Base-by-base conservation (phyloP, 1,140 invertebrate genomes). In the Heliconius hewitsoni region DNA sequence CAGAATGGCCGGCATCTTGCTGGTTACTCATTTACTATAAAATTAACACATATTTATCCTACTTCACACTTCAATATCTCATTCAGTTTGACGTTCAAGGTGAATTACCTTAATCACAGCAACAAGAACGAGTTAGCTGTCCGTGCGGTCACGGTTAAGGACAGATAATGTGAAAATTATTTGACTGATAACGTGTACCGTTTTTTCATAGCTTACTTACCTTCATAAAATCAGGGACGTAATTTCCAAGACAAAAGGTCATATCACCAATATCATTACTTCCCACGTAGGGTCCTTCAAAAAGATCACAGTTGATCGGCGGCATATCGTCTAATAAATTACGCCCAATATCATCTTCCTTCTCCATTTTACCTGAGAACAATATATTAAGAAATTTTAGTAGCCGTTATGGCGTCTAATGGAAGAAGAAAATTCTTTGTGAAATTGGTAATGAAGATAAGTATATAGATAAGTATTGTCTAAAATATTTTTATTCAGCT, bases 211-310 rank as follows among this genome's bases (percentile, higher is more conserved):
- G 3, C 8, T 27, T 27, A 30, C 55, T 81, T 80, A 97, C 96
- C 95, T 97, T 98, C 95, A 98, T 96, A 37, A 97, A 97, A 87
- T 98, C 97, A 83, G 97, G 97, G 8, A 98, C 95, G 90, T 98
- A 98, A 89, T 97, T 98, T 71, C 96, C 96, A 95, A 98, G 97
- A 86, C 96, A 97, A 94, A 98, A 98, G 80, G 97, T 97, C 97
- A 98, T 98, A 86, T 98, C 97, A 4, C 97, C 97, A 37, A 96
- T 93, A 78, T 97, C 96, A 46, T 95, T 95, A 74, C 93, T 95
- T 60, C 94, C 83, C n/a, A 86, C 85, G 13, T 85, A 81, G 19
- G 88, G 82, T 27, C 86, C 89, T 16, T 94, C 90, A 18, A 83
- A 83, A 11, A 89, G 77, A 72, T 92, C 91, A 73, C 90, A 93